Percentiles rank a stretch among this genome's conserved stretches.
phyloP scores from a whole-genome alignment of 1,140 invertebrate genomes.

The Popillia japonica region DNA sequence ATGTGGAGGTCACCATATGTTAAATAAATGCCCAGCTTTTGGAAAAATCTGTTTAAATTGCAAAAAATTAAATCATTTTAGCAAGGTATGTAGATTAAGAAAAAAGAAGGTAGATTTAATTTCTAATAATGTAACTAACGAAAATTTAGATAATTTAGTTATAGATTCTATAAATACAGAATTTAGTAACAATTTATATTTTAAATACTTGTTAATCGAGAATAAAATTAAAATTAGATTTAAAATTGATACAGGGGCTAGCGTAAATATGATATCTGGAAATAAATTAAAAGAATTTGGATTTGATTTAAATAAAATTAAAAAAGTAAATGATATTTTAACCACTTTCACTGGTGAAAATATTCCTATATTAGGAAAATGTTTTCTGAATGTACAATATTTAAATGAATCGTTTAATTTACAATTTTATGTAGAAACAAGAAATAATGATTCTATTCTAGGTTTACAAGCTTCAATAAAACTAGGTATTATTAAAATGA shows the following conservation, averaged over 20 bases:
- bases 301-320: conserved; percentile 37
- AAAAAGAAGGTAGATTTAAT: conserved; percentile 13
- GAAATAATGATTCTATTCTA: conserved; percentile 32
- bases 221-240: conserved; percentile 31
- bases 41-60: neutral
- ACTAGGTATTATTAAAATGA: conserved; percentile 36
- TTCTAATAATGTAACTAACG: neutral
- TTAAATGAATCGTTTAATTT: conserved; percentile 35
- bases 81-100: conserved; percentile 35
- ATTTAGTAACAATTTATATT: neutral
- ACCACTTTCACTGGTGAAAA: conserved; percentile 34
- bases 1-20: no score
- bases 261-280: conserved; percentile 40
- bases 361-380: conserved; percentile 41
- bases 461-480: neutral
- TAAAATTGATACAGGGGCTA: conserved; percentile 45
- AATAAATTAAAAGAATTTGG: conserved; percentile 32
- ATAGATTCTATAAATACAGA: conserved; percentile 12
- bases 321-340: conserved; percentile 37
- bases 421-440: conserved; percentile 41
- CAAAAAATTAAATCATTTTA: conserved; percentile 37
- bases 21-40: no score
- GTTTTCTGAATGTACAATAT: conserved; percentile 30
- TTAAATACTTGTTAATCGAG: neutral
- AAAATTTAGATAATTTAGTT: conserved; percentile 19